Evolutionary conservation across 1,140 invertebrate genomes (phyloP), one percentile per base, ranked within the genome.

Genomic region (Trichoplusia ni): DNA sequence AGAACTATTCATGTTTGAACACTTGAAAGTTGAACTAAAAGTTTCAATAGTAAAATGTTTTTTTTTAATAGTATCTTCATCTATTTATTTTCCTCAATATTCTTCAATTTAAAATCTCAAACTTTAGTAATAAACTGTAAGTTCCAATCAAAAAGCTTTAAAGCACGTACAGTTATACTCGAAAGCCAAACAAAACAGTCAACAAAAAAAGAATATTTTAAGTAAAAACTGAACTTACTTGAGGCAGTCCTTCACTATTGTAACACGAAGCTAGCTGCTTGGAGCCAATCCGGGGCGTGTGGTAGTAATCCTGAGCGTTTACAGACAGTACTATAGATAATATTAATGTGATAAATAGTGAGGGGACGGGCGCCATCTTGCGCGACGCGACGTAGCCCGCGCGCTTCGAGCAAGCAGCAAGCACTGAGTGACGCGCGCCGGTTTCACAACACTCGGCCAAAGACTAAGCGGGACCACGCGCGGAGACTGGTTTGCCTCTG

Each of bases 221-320:
- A n/a, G n/a, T n/a, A 59, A 65, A 71, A 47, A 64, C 49, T 66
- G 56, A 8, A 79, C 79, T 81, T 71, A 91, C 89, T 81, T 90
- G 89, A 0, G 89, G 84, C 37, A 77, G 58, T 64, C 81, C 79
- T 35, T 84, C 77, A 67, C 64, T 82, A 66, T 80, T 87, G 73
- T 88, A 87, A 64, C 89, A 91, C 4, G 86, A 81, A 2, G 86
- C 79, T n/a, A 84, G 73, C 66, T 84, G 83, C 64, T 82, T 79
- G 9, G 84, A 79, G 61, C 82, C 81, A 16, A 81, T 83, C 63
- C 79, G 74, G 19, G 84, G 83, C 35, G 85, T 87, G 42, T 84
- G 75, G 44, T 77, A 76, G 65, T 79, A 77, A 68, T 90, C 84
- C 77, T 91, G 86, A 27, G 79, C 78, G 16, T 42, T 47, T 47